Conservation (phyloP, 2,797 vertebrate genomes). For the Anabas testudineus region DNA sequence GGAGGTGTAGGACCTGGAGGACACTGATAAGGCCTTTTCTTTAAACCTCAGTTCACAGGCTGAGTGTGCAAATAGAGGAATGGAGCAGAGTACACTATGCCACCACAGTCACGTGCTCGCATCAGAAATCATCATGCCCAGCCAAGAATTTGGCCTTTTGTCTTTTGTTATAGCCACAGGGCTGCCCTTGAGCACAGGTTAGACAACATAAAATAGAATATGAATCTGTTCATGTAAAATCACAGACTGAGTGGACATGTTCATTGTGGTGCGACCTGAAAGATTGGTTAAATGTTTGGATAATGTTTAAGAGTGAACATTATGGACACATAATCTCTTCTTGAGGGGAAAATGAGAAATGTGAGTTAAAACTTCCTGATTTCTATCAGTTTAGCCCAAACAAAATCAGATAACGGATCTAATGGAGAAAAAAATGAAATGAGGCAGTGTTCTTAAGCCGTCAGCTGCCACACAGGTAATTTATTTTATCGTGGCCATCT, state of each 20-base stretch:
- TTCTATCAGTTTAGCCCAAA: constrained; percentile 59
- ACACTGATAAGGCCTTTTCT: constrained; percentile 81
- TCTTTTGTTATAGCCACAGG: constrained; percentile 31
- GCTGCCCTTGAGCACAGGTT: constrained; percentile 6
- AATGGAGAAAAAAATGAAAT: constrained; percentile 54
- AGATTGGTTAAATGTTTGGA: constrained; percentile 19
- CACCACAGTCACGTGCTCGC: constrained; percentile 34
- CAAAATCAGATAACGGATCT: constrained; percentile 61
- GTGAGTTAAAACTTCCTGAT: constrained; percentile 50
- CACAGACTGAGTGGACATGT: background rate
- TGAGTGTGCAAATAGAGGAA: constrained; percentile 66
- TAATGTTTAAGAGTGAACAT: constrained; percentile 9
- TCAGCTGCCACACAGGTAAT: constrained; percentile 81
- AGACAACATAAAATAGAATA: constrained; percentile 9
- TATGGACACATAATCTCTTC: constrained; percentile 6
- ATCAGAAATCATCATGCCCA: constrained; percentile 39
- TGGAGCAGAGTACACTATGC: constrained; percentile 35
- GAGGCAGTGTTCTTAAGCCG: constrained; percentile 76
- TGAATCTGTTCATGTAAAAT: constrained; percentile 5
- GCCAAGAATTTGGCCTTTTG: constrained; percentile 44
- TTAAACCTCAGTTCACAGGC: constrained; percentile 73
- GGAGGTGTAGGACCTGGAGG: constrained; percentile 80
- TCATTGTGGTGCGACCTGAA: background rate
- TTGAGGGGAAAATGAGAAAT: constrained; percentile 40
- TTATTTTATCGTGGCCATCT: constrained; percentile 86